Evolutionary conservation across 2,797 vertebrate species (phyloP), one percentile per base, ranked within the genome.

Genomic region (Coendou prehensilis): DNA sequence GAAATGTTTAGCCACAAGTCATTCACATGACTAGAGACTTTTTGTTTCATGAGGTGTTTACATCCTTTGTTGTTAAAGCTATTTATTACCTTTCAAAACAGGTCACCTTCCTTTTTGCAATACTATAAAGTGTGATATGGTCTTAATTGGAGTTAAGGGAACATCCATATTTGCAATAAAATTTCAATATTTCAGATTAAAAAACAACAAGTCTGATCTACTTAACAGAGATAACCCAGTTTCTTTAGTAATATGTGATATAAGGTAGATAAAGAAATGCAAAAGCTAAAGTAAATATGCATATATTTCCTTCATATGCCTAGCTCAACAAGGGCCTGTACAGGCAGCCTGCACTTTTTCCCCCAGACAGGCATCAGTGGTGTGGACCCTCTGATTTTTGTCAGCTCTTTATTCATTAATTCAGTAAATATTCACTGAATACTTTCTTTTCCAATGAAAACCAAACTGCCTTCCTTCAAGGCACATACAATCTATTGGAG

Each of bases 41-140:
- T 71, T 18, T 97, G n/a, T 95, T 64, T 98, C 96, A 85, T 93
- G 96, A 95, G 9, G 96, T 98, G 97, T 97, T 98, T 94, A 97
- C 73, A 86, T 94, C 89, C 41, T 94, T 98, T 96, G 92, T 96
- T 97, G 97, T 94, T 97, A 96, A 97, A 94, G 83, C 95, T 96
- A 95, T 95, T 94, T 95, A 97, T 93, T 97, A 91, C 94, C 96
- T 97, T 96, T 97, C 87, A 97, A 97, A 97, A 95, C 85, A 96
- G 84, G 73, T 95, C 94, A 73, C 92, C 90, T 87, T 92, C 90
- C 85, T 92, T 86, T 97, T 64, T 33, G 76, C 90, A 96, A 89
- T 86, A 94, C 87, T 93, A 61, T 59, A 81, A 56, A 94, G 63
- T 96, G 89, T 79, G 78, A 92, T 82, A 69, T 6, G 23, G 45